phyloP scores from a whole-genome alignment of 2,113 vertebrate genomes.

The Gambusia holbrooki region DNA sequence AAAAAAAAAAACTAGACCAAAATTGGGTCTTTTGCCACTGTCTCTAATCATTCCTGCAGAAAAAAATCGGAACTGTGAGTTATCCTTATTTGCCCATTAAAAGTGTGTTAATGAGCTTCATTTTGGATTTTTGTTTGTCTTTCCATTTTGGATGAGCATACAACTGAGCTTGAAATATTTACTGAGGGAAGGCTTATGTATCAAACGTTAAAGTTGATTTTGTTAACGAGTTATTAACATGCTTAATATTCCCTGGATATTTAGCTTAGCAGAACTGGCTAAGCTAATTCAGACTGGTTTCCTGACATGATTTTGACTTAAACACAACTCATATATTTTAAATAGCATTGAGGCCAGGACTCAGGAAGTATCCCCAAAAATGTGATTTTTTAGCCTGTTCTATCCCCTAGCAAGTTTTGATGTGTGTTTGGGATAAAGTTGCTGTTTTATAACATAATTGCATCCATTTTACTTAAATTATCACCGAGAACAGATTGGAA shows the following conservation, averaged over 20 bases:
- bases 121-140: neutral
- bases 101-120: neutral
- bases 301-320: neutral
- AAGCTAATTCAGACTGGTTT: neutral
- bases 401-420: neutral
- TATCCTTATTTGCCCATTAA: no score
- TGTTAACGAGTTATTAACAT: neutral
- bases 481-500: neutral
- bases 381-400: no score
- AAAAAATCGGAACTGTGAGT: neutral
- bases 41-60: neutral
- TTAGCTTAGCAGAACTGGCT: neutral
- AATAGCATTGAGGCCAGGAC: neutral
- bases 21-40: neutral
- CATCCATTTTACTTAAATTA: neutral
- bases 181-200: neutral
- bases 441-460: neutral
- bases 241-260: neutral
- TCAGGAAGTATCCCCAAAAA: no score
- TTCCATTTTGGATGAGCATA: neutral
- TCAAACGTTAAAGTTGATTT: neutral
- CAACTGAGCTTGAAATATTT: neutral
- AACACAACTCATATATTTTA: neutral
- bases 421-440: neutral
- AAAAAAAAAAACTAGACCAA: neutral